Evolutionary conservation across 2,113 vertebrate species (phyloP).

Genomic region (Chaetodon trifascialis): DNA sequence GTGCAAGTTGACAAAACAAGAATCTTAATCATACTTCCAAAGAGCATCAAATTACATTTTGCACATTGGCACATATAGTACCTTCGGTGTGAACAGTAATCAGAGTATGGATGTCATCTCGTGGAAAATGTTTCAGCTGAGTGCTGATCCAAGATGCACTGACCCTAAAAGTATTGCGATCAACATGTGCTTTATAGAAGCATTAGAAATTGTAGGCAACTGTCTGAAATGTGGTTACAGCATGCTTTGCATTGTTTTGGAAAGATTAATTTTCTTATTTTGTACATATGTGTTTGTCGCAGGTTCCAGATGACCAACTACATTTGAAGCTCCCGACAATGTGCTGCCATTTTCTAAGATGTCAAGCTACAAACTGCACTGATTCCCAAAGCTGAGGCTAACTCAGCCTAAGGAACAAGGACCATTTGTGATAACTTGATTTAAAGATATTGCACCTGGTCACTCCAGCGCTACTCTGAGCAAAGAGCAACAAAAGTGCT

Average conservation of each 20-base stretch:
- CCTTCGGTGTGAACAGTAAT: background rate
- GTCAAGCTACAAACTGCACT: background rate
- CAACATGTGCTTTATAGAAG: background rate
- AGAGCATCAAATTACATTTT: background rate
- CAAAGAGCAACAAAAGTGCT: background rate
- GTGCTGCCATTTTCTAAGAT: background rate
- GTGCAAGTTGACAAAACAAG: background rate
- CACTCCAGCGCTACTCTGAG: background rate
- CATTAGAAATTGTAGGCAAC: background rate
- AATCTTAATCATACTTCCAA: background rate
- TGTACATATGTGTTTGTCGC: conserved; percentile 42
- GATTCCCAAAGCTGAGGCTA: background rate
- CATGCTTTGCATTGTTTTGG: background rate
- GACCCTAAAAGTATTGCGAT: background rate
- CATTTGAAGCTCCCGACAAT: background rate
- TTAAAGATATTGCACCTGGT: no score
- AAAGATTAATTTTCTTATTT: background rate
- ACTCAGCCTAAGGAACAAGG: background rate
- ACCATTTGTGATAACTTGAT: background rate
- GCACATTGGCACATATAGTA: background rate
- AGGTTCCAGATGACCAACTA: conserved; percentile 10
- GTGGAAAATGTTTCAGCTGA: background rate
- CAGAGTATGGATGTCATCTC: background rate
- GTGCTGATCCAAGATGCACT: background rate
- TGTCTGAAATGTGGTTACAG: background rate